A percentile compares a stretch with the other conserved stretches of the same genome.
Conservation (phyloP, 2,888 invertebrate genomes). For the Plebejus melissa region DNA sequence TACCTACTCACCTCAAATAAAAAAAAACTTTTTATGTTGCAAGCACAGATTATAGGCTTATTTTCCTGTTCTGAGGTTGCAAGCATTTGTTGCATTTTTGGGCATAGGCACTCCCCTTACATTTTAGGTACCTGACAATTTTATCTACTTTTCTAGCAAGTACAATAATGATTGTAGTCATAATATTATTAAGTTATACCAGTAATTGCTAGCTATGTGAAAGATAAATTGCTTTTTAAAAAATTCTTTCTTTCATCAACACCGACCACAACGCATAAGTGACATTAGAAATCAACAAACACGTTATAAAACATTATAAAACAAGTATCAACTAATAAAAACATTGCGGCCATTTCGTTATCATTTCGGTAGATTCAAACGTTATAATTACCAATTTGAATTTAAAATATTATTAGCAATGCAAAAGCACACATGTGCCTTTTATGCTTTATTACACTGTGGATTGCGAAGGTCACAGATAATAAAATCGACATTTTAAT, state of each 20-base stretch:
- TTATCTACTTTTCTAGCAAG: too few relatives aligned
- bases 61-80: too few relatives aligned
- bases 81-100: too few relatives aligned
- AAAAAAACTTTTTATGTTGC: too few relatives aligned
- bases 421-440: not conserved
- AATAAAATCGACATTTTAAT: slow-evolving; percentile 24
- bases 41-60: too few relatives aligned
- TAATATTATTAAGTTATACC: not conserved
- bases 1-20: too few relatives aligned
- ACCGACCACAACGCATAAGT: not conserved
- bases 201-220: not conserved
- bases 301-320: not conserved
- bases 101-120: too few relatives aligned
- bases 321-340: not conserved
- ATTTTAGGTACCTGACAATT: too few relatives aligned
- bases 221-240: not conserved
- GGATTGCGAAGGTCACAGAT: not conserved
- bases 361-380: slow-evolving; percentile 20
- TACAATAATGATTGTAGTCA: too few relatives aligned
- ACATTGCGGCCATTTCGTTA: not conserved
- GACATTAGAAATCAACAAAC: not conserved
- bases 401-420: not conserved
- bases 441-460: not conserved
- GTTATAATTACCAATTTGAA: not conserved
- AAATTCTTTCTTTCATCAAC: not conserved